Base-by-base conservation (phyloP, 2,113 vertebrate species). In the Oncorhynchus keta region DNA sequence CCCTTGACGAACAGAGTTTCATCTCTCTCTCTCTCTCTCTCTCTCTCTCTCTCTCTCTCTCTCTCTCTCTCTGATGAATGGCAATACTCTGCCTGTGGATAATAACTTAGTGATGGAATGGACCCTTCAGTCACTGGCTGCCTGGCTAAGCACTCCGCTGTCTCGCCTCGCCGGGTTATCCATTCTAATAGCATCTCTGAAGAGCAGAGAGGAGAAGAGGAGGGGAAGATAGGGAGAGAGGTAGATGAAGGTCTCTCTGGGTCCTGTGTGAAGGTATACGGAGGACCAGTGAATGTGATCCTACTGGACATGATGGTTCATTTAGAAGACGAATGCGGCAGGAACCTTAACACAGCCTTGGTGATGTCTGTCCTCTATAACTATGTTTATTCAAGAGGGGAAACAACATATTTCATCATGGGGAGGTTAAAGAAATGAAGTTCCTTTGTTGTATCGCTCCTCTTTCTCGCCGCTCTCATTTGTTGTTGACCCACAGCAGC, bases 21-120 rank as follows among this genome's bases (percentile, higher is more conserved):
- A 96, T 95, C 95, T 95, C 94, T 95, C 92, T 91, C 1, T 90
- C 94, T 95, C 92, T 91, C 2, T 90, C 88, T 87, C 82, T 97
- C 24, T 24, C 24, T 24, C 24, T 24, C 24, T 24, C 24, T 95
- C 92, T 95, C 95, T 95, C 94, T 95, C 92, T 91, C 1, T 90
- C 95, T 95, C 94, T 95, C 92, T 91, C 2, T 90, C 88, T 87
- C 82, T 97, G 96, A 99, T 95, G 93, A 96, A 98, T 97, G 94
- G 94, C 92, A 93, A 94, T 89, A 48, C 90, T 93, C 91, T 85
- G 71, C 85, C 91, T 71, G 88, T 88, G 93, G 94, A 93, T 98
- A 97, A 97, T 98, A 96, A 95, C 95, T 95, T 94, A 94, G 94
- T 94, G 94, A 93, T 95, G 93, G 95, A 97, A 95, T 94, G 94